These are phyloP conservation scores for Cavia porcellus DNA, from an alignment of 2,113 vertebrate species.

Conservation along the genomic window DNA sequence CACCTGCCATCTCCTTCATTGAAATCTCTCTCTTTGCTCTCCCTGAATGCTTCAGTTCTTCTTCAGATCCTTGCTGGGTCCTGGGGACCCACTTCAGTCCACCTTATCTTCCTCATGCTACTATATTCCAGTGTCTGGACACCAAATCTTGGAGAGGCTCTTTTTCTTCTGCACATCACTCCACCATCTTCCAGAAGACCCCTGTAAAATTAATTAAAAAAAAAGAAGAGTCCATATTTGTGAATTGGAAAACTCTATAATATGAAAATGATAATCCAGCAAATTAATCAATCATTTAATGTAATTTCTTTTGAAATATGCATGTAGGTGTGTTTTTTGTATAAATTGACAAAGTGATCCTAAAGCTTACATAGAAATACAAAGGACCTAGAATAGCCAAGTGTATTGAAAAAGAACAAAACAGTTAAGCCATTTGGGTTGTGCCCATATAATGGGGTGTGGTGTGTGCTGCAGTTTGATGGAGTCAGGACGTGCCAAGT, in stretches of 20 bases:
- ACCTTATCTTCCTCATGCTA: neutral
- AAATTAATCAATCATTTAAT: neutral
- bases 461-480: too few species aligned
- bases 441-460: too few species aligned
- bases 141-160: neutral
- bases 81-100: neutral
- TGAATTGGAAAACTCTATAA: neutral
- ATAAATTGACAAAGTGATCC: neutral
- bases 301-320: neutral
- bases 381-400: neutral
- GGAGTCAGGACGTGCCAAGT: neutral
- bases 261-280: neutral
- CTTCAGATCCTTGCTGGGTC: neutral
- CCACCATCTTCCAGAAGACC: neutral
- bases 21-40: neutral
- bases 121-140: neutral
- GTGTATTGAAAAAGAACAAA: neutral
- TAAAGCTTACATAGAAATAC: neutral
- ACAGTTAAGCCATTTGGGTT: neutral
- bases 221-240: neutral
- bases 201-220: neutral
- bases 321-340: neutral
- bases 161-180: neutral
- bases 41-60: neutral
- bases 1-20: neutral